Percentiles rank a stretch among this genome's conserved stretches.
Conservation (phyloP, 37 sponge, comb jelly and placozoan species). For the Spongilla lacustris region DNA sequence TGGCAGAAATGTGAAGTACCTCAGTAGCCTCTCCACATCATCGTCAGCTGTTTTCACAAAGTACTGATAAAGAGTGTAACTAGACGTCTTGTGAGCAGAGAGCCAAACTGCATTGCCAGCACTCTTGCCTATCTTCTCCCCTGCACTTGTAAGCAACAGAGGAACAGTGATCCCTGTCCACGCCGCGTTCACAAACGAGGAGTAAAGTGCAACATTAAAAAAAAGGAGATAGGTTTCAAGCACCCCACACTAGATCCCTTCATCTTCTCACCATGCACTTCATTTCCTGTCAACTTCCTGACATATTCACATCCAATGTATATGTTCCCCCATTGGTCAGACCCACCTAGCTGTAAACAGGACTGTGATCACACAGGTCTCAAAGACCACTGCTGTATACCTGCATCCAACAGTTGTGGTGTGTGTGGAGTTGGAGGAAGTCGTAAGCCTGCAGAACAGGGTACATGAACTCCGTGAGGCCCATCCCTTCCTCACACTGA, state of each 20-base stretch:
- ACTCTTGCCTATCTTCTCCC: conserved; percentile 86
- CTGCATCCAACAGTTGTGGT: conserved; percentile 71
- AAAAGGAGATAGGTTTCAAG: background rate
- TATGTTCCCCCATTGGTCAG: conserved; percentile 91
- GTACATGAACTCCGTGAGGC: conserved; percentile 81
- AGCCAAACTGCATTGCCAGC: conserved; percentile 82
- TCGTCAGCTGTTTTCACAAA: conserved; percentile 46
- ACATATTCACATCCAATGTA: conserved; percentile 70
- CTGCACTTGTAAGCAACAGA: conserved; percentile 50
- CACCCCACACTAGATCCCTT: no score
- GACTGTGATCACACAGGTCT: no score
- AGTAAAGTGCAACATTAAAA: background rate
- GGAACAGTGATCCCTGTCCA: conserved; percentile 74
- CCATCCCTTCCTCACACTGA: conserved; percentile 60
- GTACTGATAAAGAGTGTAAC: conserved; percentile 75
- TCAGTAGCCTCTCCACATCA: conserved; percentile 53
- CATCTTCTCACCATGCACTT: conserved; percentile 66
- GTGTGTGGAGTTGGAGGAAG: conserved; percentile 67
- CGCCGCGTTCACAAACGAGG: no score
- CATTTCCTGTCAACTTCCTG: conserved; percentile 24
- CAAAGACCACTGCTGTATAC: no score
- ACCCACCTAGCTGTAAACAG: conserved; percentile 80
- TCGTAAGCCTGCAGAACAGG: conserved; percentile 83
- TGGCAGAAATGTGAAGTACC: conserved; percentile 56
- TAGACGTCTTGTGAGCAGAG: conserved; percentile 59